Evolutionary conservation across 2,888 invertebrate species (phyloP).

Genomic region (Conomelus anceps): DNA sequence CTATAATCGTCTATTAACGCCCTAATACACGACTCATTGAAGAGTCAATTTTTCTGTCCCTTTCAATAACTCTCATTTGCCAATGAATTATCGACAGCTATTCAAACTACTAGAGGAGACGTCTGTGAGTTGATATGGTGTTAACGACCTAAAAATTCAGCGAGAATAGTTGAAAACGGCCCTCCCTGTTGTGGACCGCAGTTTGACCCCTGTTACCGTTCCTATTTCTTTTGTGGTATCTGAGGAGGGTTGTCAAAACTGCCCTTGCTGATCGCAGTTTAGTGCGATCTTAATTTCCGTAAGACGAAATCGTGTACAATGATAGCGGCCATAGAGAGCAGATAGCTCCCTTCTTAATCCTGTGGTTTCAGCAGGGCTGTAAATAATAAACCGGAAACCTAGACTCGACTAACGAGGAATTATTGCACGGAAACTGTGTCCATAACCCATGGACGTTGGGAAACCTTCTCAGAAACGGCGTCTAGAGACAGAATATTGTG

Average conservation of each 20-base stretch:
- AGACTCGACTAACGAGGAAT: constrained; percentile 7
- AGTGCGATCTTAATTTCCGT: not conserved
- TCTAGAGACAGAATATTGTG: not conserved
- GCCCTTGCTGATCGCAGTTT: not conserved
- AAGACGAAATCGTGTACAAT: not conserved
- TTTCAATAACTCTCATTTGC: not conserved
- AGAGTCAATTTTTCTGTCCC: not conserved
- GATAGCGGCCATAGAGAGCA: not conserved
- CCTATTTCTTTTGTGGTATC: not conserved
- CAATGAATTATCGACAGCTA: not conserved
- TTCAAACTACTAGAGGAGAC: not conserved
- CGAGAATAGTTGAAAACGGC: not conserved
- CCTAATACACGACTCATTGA: too few species aligned
- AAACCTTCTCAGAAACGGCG: not conserved
- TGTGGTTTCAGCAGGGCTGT: not conserved
- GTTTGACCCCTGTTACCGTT: not conserved
- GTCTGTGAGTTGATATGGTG: too few species aligned
- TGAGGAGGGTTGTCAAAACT: not conserved
- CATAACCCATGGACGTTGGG: not conserved
- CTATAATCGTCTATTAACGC: too few species aligned
- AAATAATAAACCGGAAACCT: constrained; percentile 10
- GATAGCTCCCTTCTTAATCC: not conserved
- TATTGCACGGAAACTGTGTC: constrained; percentile 5
- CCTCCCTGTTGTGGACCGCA: not conserved
- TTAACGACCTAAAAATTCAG: not conserved